Evolutionary conservation across 2,113 vertebrate genomes (phyloP).

Genomic region (Mastomys natalensis): DNA sequence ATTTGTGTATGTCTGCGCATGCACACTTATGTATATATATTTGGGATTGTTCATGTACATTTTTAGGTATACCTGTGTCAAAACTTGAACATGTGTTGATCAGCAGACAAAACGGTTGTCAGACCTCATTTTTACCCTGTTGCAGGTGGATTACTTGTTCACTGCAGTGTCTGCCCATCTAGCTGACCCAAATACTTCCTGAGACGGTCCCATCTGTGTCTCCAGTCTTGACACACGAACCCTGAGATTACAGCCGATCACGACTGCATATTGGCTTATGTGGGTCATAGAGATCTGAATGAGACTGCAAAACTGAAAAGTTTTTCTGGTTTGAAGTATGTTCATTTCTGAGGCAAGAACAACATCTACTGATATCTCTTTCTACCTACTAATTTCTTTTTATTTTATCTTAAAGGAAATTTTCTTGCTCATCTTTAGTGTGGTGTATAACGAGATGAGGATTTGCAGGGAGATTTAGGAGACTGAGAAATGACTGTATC

Average conservation of each 20-base stretch:
- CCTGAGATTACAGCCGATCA: background rate
- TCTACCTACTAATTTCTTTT: background rate
- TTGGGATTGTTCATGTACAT: background rate
- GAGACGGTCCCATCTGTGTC: no score
- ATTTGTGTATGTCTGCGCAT: background rate
- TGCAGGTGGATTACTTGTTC: background rate
- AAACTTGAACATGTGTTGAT: no score
- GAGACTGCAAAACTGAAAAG: background rate
- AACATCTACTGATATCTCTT: background rate
- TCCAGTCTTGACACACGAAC: background rate
- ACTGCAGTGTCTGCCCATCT: no score
- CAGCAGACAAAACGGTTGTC: background rate
- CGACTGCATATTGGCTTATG: background rate
- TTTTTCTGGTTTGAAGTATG: background rate
- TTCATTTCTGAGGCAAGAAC: background rate
- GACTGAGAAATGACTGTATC: background rate
- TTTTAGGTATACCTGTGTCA: background rate
- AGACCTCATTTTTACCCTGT: background rate
- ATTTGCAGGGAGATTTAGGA: background rate
- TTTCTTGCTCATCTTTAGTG: background rate
- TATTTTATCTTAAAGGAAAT: background rate
- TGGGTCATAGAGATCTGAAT: background rate
- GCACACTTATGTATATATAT: background rate
- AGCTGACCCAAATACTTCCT: no score
- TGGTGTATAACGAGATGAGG: conserved; percentile 49